Conservation (phyloP, 92 coral and sea anemone species). For the Desmophyllum pertusum region DNA sequence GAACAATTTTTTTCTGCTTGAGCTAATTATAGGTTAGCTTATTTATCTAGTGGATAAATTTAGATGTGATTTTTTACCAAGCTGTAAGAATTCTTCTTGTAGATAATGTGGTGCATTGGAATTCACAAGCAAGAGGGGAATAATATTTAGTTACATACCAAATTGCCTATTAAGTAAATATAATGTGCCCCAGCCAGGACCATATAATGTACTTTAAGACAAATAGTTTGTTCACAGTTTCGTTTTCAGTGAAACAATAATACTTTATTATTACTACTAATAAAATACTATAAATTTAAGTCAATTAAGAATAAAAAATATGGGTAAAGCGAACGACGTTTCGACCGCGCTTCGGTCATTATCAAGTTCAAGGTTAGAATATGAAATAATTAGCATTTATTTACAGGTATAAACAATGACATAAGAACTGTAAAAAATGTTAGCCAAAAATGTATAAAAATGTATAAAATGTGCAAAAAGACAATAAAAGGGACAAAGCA, state of each 20-base stretch:
- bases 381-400: too few relatives aligned
- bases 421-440: too few relatives aligned
- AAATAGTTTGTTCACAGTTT: neutral
- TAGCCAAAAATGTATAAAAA: too few relatives aligned
- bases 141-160: neutral
- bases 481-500: too few relatives aligned
- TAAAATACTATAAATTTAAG: too few relatives aligned
- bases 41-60: neutral
- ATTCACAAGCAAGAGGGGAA: neutral
- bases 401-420: too few relatives aligned
- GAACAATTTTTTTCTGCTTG: neutral
- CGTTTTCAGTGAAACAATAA: neutral
- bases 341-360: too few relatives aligned
- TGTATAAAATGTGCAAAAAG: too few relatives aligned
- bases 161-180: neutral
- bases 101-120: neutral
- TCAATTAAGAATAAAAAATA: neutral
- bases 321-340: too few relatives aligned
- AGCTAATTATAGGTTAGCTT: neutral
- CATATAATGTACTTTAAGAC: neutral
- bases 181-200: neutral
- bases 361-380: too few relatives aligned
- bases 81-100: neutral
- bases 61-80: neutral
- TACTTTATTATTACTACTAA: too few relatives aligned